A percentile compares a stretch with the other conserved stretches of the same genome.
These are phyloP conservation scores for Poecilus cupreus DNA, from an alignment of 2,888 invertebrate genomes.

Conservation along the genomic window DNA sequence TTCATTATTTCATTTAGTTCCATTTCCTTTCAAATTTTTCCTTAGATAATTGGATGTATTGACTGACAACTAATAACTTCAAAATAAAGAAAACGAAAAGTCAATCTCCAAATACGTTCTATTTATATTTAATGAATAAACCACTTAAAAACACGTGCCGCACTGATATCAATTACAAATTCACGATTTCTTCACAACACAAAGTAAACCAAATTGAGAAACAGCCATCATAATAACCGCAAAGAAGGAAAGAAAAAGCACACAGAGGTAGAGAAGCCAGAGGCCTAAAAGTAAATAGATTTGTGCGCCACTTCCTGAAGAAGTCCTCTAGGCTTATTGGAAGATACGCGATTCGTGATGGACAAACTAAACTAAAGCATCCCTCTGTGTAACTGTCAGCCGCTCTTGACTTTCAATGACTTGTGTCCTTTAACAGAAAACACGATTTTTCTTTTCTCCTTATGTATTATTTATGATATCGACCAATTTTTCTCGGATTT, in stretches of 20 bases:
- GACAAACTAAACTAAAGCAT: neutral
- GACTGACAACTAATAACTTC: too few species aligned
- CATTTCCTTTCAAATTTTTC: too few species aligned
- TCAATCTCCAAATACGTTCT: too few species aligned
- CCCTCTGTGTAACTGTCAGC: neutral
- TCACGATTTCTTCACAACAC: neutral
- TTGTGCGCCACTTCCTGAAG: slow-evolving; percentile 16
- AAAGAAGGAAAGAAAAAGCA: slow-evolving; percentile 20
- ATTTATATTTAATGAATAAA: too few species aligned
- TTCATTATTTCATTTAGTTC: too few species aligned
- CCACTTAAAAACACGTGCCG: neutral
- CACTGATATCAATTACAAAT: neutral
- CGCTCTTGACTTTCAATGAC: slow-evolving; percentile 30
- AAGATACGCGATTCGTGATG: neutral
- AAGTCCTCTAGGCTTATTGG: slow-evolving; percentile 9
- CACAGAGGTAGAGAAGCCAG: neutral
- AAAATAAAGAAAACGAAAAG: too few species aligned
- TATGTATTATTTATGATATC: slow-evolving; percentile 12
- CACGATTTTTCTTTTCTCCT: slow-evolving; percentile 16
- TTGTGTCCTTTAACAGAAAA: neutral
- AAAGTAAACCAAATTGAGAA: slow-evolving; percentile 24
- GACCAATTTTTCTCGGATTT: neutral
- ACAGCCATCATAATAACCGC: neutral
- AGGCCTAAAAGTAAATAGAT: slow-evolving; percentile 24
- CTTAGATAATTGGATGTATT: too few species aligned